A percentile compares a stretch with the other conserved stretches of the same genome.
phyloP scores from a whole-genome alignment of 2,888 invertebrate genomes.

The Leptinotarsa tumamoca region DNA sequence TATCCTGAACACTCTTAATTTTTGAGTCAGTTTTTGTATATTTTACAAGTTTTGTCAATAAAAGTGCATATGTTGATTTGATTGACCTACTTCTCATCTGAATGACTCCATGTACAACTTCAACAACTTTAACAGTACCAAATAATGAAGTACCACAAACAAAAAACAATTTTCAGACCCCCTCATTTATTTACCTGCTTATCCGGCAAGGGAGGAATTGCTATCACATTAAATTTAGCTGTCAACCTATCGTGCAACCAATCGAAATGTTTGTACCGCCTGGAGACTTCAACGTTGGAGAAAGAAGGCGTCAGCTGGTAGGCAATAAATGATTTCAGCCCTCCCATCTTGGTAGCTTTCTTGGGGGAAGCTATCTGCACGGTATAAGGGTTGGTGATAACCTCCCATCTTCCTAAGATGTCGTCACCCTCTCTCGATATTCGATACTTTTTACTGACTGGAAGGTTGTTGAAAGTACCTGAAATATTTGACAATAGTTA shows the following conservation, averaged over 20 bases:
- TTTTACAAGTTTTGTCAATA: too few species aligned
- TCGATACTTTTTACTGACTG: slow-evolving; percentile 68
- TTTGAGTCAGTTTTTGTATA: too few species aligned
- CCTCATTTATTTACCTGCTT: slow-evolving; percentile 80
- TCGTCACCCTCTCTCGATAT: slow-evolving; percentile 76
- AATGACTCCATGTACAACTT: too few species aligned
- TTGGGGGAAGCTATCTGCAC: slow-evolving; percentile 95
- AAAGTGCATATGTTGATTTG: too few species aligned
- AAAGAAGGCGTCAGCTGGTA: slow-evolving; percentile 96
- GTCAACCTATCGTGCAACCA: slow-evolving; percentile 96
- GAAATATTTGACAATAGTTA: slow-evolving; percentile 34
- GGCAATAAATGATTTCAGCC: slow-evolving; percentile 96
- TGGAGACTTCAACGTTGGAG: slow-evolving; percentile 91
- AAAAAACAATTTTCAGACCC: not conserved
- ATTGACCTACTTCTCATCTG: too few species aligned
- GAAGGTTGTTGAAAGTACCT: slow-evolving; percentile 75
- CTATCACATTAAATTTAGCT: slow-evolving; percentile 94
- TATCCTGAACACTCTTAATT: too few species aligned
- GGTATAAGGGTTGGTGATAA: slow-evolving; percentile 77
- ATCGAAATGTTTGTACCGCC: slow-evolving; percentile 98
- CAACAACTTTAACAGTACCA: too few species aligned
- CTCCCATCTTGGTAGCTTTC: slow-evolving; percentile 97
- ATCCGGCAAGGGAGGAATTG: slow-evolving; percentile 96
- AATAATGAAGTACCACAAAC: not conserved
- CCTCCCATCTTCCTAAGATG: slow-evolving; percentile 82